Conservation (phyloP, 2,113 vertebrate genomes). For the Trochalopteron elliotii region DNA sequence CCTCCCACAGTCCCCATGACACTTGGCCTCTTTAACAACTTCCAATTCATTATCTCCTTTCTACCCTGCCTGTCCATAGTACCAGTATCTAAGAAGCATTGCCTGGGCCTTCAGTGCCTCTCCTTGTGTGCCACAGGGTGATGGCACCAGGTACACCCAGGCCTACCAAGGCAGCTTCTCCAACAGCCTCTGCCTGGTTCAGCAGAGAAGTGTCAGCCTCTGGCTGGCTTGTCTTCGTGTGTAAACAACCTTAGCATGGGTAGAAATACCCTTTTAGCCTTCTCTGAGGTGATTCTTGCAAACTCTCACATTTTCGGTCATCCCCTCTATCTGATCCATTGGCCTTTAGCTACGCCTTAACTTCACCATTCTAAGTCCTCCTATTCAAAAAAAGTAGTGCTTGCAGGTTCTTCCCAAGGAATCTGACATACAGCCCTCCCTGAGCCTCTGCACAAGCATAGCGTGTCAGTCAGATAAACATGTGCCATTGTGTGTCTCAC, state of each 20-base stretch:
- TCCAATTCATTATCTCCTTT: not conserved
- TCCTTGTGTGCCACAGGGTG: not conserved
- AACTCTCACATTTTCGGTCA: not conserved
- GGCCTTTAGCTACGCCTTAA: not conserved
- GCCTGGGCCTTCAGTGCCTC: not conserved
- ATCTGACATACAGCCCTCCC: not conserved
- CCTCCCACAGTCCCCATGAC: not conserved
- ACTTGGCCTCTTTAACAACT: not conserved
- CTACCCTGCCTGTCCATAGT: not conserved
- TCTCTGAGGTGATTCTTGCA: not conserved
- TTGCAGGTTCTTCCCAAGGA: not conserved
- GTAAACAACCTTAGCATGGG: not conserved
- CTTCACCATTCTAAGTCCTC: not conserved
- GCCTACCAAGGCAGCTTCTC: not conserved
- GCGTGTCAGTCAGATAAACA: not conserved
- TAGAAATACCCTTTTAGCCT: not conserved
- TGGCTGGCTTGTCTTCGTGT: not conserved
- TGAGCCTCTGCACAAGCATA: not conserved
- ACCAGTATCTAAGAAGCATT: not conserved
- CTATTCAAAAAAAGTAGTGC: not conserved
- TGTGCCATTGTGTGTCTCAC: not conserved
- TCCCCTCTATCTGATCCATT: not conserved
- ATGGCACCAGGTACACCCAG: not conserved
- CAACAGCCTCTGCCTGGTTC: not conserved
- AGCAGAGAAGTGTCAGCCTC: not conserved